These are phyloP conservation scores for Enteromius trimaculatus DNA, from an alignment of 2,797 vertebrate species.

Conservation along the genomic window DNA sequence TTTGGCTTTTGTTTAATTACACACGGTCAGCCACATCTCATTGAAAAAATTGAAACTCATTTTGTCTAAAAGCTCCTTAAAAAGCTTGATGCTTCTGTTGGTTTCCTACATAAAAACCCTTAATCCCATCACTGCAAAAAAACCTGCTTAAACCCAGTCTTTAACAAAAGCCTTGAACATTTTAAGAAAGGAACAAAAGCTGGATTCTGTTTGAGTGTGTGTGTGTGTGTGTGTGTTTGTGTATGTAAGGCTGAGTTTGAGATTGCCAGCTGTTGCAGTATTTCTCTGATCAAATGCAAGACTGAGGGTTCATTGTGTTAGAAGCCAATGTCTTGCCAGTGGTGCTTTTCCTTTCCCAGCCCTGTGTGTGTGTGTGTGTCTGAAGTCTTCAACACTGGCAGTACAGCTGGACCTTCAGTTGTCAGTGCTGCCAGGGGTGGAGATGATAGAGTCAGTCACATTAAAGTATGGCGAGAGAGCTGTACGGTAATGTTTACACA, in stretches of 20 bases:
- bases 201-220: constrained; percentile 18
- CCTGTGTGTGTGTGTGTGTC: background rate
- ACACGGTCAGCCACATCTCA: constrained; percentile 53
- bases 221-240: constrained; percentile 10
- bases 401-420: constrained; percentile 45
- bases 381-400: constrained; percentile 22
- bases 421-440: constrained; percentile 22
- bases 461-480: constrained; percentile 24
- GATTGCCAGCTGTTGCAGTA: constrained; percentile 51
- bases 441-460: constrained; percentile 9
- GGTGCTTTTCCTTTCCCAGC: constrained; percentile 34
- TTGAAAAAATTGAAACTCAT: constrained; percentile 49
- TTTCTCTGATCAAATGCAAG: constrained; percentile 42
- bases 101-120: constrained; percentile 26
- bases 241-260: constrained; percentile 35
- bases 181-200: constrained; percentile 38
- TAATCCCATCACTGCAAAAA: constrained; percentile 46
- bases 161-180: constrained; percentile 41
- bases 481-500: constrained; percentile 18
- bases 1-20: constrained; percentile 51
- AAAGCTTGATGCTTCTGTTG: constrained; percentile 48
- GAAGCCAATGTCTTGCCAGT: constrained; percentile 38
- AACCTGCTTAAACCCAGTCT: constrained; percentile 39
- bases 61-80: constrained; percentile 54
- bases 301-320: constrained; percentile 41